Conservation (phyloP, 2,113 vertebrate species). For the Columba livia region DNA sequence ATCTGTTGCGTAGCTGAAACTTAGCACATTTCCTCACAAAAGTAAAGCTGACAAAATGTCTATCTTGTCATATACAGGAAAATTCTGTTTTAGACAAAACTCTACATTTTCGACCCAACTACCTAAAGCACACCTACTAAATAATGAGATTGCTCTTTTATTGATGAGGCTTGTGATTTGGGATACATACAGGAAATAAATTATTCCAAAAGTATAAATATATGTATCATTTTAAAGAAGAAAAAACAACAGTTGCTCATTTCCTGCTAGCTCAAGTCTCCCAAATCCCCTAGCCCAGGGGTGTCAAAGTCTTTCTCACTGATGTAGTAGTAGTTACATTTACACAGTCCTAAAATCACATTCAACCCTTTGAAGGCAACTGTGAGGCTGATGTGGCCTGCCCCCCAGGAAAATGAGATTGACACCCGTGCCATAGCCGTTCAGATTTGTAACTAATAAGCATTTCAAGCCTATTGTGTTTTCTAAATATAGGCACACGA, state of each 20-base stretch:
- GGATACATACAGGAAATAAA: background rate
- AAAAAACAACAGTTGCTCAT: background rate
- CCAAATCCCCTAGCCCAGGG: background rate
- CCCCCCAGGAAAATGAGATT: too few relatives aligned
- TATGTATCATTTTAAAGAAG: background rate
- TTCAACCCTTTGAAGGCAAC: too few relatives aligned
- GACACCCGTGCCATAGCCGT: background rate
- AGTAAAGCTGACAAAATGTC: background rate
- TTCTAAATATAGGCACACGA: constrained; percentile 34
- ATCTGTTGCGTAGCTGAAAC: background rate
- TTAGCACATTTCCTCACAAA: background rate
- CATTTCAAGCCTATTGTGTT: constrained; percentile 1
- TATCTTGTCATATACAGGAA: background rate
- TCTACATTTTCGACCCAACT: background rate
- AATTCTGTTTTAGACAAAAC: background rate
- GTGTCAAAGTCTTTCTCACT: too few relatives aligned
- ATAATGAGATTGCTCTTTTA: background rate
- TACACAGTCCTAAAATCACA: too few relatives aligned
- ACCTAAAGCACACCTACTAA: background rate
- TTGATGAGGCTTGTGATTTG: background rate
- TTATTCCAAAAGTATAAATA: background rate
- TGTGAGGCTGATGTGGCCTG: too few relatives aligned
- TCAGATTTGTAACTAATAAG: constrained; percentile 1
- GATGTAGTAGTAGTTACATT: too few relatives aligned
- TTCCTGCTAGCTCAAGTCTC: background rate